phyloP scores from a whole-genome alignment of 2,113 vertebrate species.

The Halichoeres trimaculatus region DNA sequence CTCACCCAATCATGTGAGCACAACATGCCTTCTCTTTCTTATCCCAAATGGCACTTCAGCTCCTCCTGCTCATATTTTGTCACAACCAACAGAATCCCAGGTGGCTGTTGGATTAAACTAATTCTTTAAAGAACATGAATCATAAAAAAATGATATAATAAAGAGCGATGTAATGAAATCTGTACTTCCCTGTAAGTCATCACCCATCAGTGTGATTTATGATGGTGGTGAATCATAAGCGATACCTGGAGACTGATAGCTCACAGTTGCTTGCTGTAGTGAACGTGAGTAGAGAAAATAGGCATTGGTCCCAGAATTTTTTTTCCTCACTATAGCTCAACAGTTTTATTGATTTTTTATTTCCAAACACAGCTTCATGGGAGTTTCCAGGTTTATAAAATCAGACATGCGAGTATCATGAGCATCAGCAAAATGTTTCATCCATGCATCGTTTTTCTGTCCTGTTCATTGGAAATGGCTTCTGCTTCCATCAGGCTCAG shows the following conservation, averaged over 20 bases:
- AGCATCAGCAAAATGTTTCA: neutral
- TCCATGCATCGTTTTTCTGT: too few species aligned
- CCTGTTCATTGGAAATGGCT: too few species aligned
- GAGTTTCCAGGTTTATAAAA: neutral
- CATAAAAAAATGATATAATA: neutral
- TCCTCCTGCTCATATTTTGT: conserved; percentile 28
- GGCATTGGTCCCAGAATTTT: conserved; percentile 1
- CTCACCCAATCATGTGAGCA: conserved; percentile 44
- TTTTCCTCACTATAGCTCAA: conserved; percentile 14
- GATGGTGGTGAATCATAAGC: conserved; percentile 36
- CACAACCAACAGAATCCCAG: conserved; percentile 49
- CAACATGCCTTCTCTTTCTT: neutral
- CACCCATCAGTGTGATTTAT: conserved; percentile 70
- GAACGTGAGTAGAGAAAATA: conserved; percentile 11
- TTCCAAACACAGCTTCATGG: neutral
- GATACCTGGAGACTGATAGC: conserved; percentile 35
- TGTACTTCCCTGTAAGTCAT: conserved; percentile 60
- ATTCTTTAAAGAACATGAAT: conserved; percentile 69
- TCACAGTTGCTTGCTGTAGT: neutral
- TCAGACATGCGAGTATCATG: neutral
- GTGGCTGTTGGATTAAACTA: conserved; percentile 49
- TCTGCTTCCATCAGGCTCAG: too few species aligned
- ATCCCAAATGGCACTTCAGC: neutral
- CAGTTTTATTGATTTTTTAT: conserved; percentile 10
- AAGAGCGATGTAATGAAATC: conserved; percentile 59